Evolutionary conservation across 2,797 vertebrate species (phyloP), one percentile per base, ranked within the genome.

Genomic region (Sphenodon punctatus): DNA sequence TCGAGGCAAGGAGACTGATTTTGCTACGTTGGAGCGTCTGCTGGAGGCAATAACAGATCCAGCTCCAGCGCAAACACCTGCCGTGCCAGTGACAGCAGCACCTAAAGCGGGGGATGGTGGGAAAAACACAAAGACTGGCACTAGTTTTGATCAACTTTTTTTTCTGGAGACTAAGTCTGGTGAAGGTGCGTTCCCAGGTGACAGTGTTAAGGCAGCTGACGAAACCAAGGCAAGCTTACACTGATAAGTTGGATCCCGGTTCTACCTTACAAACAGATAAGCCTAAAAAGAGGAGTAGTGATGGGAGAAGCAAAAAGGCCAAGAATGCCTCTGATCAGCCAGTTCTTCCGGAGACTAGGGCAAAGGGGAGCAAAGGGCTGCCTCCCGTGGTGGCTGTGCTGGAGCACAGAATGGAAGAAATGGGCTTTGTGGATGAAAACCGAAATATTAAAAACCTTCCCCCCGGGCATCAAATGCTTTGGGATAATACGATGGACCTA

Each of bases 371-470:
- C n/a, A 55, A 16, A n/a, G n/a, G n/a, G n/a, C n/a, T n/a, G 41
- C 30, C 5, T 22, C 25, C 20, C 12, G 32, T 73, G 45, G 84
- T 17, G 39, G 39, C n/a, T n/a, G n/a, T n/a, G n/a, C n/a, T 32
- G 87, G 43, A 6, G n/a, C 10, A 38, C 12, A 30, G 3, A 45
- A n/a, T n/a, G n/a, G n/a, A 36, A 46, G 88, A 67, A 5, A 1
- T 0, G 2, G 2, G 12, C 15, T 60, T 80, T 10, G 80, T 94
- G 4, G 94, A 95, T 7, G 95, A 96, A 23, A 94, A 95, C 87
- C 95, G 93, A 58, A 95, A 96, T 30, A 84, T 95, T 42, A 93
- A 87, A 27, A 85, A 48, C 73, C 83, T 94, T 3, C 90, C 92
- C 17, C 1, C 12, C 6, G 74, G 34, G 42, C 67, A 78, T 39